Base-by-base conservation (phyloP, 2,797 vertebrate genomes). In the Miichthys miiuy region DNA sequence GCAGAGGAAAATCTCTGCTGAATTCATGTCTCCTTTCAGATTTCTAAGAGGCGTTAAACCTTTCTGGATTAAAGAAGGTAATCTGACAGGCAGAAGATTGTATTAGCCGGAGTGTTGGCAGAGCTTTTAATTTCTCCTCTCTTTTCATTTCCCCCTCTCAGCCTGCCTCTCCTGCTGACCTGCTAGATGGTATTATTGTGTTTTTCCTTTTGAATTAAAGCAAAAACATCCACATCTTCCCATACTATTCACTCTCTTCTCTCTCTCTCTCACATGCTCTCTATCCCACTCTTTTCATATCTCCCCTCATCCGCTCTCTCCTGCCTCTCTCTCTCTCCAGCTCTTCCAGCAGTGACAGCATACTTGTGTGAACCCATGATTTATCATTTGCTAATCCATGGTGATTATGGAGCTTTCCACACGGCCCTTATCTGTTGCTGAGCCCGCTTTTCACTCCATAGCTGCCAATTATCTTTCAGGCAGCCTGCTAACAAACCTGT, bases 71-170 rank as follows among this genome's bases (percentile, higher is more conserved):
- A 96, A 94, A 94, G 90, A 89, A 91, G 91, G 89, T 94, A 95
- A 95, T 94, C 93, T 95, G 95, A 95, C 94, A 95, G 94, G 94
- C 94, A 94, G 95, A 92, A 94, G 93, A 95, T 94, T 93, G 94
- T 94, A 95, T 95, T 94, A 95, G 90, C 90, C 64, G 13, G 87
- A 94, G 91, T 88, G 93, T 93, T 93, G 93, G 94, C 95, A 94
- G 91, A 95, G 93, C 91, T 94, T 93, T 93, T 93, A 88, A 91
- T 94, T 90, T 91, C 86, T 91, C 82, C 82, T 84, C 92, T 89
- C 79, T 81, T 88, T 91, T 88, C 81, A 84, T 89, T 71, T 60
- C 81, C 88, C 85, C 74, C 88, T 67, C 86, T 65, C 70, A 76
- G 77, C 75, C 82, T 82, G 72, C 80, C 76, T 88, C 80, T 88